Conservation (phyloP, 2,113 vertebrate species). For the Pachycephala philippinensis region DNA sequence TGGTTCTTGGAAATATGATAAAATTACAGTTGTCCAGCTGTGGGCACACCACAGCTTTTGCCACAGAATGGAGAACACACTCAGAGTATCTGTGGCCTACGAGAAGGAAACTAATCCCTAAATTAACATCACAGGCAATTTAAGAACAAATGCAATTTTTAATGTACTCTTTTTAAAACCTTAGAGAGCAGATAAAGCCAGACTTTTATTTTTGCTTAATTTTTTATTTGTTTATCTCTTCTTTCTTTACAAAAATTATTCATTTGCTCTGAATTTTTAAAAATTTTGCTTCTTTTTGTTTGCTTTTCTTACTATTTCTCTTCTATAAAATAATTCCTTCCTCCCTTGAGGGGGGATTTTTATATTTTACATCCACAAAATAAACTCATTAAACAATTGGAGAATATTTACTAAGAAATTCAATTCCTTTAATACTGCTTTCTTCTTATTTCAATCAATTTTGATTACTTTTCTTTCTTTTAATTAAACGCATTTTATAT, state of each 20-base stretch:
- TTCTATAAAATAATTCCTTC: neutral
- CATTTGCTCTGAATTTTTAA: neutral
- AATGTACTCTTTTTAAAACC: neutral
- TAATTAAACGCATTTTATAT: neutral
- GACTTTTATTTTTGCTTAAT: neutral
- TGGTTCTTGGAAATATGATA: neutral
- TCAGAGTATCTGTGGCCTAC: neutral
- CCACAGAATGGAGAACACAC: fast-evolving
- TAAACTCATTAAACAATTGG: neutral
- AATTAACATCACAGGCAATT: neutral
- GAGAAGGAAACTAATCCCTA: neutral
- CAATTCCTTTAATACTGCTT: neutral
- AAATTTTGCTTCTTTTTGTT: neutral
- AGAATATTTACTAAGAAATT: neutral
- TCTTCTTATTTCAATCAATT: neutral
- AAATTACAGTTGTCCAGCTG: neutral
- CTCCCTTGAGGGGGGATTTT: neutral
- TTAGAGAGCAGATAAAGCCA: neutral
- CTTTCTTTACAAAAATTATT: neutral
- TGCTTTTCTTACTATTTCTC: neutral
- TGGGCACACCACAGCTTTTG: neutral
- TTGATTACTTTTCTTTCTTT: neutral
- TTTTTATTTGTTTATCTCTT: neutral
- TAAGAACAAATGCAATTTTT: neutral
- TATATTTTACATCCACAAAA: neutral